Conservation (phyloP, 2,113 vertebrate species). For the Mystacornis crossleyi region DNA sequence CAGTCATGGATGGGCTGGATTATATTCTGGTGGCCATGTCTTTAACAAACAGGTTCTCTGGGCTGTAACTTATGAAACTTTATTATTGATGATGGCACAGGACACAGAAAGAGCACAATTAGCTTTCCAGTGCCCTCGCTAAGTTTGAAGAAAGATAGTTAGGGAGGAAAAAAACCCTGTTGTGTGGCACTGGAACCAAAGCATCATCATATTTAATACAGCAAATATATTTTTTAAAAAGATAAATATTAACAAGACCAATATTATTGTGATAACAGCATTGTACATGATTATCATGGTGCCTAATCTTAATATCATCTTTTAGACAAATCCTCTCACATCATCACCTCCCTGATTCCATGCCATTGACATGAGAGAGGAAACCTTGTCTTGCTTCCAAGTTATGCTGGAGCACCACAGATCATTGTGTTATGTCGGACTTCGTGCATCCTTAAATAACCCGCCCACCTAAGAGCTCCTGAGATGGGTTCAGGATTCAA, state of each 20-base stretch:
- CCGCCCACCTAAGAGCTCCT: not conserved
- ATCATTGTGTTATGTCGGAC: not conserved
- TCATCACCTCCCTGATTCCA: not conserved
- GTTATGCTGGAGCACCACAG: not conserved
- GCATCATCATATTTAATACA: not conserved
- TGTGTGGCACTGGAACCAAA: not conserved
- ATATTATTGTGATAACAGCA: not conserved
- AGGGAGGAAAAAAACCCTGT: not conserved
- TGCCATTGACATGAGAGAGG: not conserved
- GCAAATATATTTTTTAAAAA: not conserved
- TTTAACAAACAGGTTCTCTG: not conserved
- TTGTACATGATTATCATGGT: not conserved
- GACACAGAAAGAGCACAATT: not conserved
- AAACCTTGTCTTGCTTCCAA: not conserved
- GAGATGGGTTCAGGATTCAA: not conserved
- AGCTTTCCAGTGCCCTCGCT: not conserved
- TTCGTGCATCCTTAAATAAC: not conserved
- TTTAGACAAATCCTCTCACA: not conserved
- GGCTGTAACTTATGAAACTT: not conserved
- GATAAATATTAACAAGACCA: not conserved
- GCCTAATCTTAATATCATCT: not conserved
- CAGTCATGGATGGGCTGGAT: not conserved
- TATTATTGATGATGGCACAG: not conserved
- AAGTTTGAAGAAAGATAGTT: not conserved
- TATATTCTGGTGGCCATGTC: not conserved